A percentile compares a stretch with the other conserved stretches of the same genome.
phyloP scores from a whole-genome alignment of 2,113 vertebrate species.

The Mustela nigripes region DNA sequence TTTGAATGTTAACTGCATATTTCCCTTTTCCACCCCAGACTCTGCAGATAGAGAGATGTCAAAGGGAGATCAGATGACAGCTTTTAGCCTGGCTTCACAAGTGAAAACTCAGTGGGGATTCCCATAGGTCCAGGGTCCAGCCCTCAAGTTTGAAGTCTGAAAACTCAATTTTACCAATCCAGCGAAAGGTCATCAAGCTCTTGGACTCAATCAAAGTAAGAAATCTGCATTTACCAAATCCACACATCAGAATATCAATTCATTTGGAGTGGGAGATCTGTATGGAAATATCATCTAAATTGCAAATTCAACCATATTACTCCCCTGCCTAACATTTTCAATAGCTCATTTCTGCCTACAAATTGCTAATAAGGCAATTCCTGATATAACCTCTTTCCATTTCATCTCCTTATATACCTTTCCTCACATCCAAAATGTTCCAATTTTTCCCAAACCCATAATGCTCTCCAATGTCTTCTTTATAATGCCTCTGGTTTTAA shows the following conservation, averaged over 20 bases:
- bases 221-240: not conserved
- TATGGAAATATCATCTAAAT: constrained; percentile 66
- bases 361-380: constrained; percentile 63
- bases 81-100: not conserved
- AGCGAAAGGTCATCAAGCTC: not conserved
- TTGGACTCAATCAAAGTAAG: not conserved
- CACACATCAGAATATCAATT: constrained; percentile 24
- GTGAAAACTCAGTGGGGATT: not conserved
- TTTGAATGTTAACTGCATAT: not conserved
- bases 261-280: not conserved
- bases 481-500: not conserved
- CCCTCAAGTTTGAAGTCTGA: not conserved
- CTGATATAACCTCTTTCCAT: constrained; percentile 35
- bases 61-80: not conserved
- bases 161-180: not conserved
- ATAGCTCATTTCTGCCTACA: constrained; percentile 59
- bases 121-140: not conserved
- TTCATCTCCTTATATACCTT: not conserved
- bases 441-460: not conserved
- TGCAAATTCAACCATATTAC: constrained; percentile 56
- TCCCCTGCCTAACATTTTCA: constrained; percentile 63
- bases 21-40: not conserved
- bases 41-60: constrained; percentile 48
- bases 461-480: not conserved
- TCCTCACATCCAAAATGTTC: not conserved